Evolutionary conservation across 1,140 invertebrate genomes (phyloP).

Genomic region (Maconellicoccus hirsutus): DNA sequence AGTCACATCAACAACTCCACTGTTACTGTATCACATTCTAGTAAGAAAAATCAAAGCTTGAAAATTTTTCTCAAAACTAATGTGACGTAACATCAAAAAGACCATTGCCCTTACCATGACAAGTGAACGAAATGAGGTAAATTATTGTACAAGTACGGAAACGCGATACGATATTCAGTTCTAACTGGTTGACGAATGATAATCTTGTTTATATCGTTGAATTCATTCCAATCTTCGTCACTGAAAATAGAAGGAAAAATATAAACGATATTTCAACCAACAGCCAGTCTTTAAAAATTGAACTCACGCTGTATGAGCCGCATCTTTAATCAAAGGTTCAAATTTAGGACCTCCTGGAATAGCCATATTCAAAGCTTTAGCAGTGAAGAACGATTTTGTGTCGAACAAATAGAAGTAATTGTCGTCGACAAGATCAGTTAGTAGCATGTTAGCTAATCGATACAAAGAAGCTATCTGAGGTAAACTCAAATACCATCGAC

Average conservation of each 20-base stretch:
- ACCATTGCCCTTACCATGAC: constrained; percentile 63
- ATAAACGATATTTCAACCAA: too few relatives aligned
- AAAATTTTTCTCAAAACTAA: constrained; percentile 14
- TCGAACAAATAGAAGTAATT: constrained; percentile 99
- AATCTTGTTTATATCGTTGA: constrained; percentile 99
- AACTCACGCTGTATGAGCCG: constrained; percentile 68
- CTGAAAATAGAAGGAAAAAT: constrained; percentile 35
- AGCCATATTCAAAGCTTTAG: constrained; percentile 99
- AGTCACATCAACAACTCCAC: constrained; percentile 14
- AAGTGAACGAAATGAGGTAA: constrained; percentile 91
- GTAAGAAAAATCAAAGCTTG: constrained; percentile 19
- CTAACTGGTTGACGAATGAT: constrained; percentile 97
- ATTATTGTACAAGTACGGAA: constrained; percentile 98
- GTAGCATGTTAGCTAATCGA: constrained; percentile 90
- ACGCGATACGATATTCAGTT: constrained; percentile 98
- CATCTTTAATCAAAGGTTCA: constrained; percentile 97
- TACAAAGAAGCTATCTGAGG: constrained; percentile 97
- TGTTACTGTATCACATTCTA: background rate
- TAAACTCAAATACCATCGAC: constrained; percentile 86
- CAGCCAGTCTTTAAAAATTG: too few relatives aligned
- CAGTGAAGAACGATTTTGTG: constrained; percentile 98
- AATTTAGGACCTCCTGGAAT: constrained; percentile 99
- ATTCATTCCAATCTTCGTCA: constrained; percentile 99
- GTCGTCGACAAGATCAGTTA: constrained; percentile 95
- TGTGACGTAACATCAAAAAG: background rate